phyloP scores from a whole-genome alignment of 2,113 vertebrate species.

The Prolemur simus region DNA sequence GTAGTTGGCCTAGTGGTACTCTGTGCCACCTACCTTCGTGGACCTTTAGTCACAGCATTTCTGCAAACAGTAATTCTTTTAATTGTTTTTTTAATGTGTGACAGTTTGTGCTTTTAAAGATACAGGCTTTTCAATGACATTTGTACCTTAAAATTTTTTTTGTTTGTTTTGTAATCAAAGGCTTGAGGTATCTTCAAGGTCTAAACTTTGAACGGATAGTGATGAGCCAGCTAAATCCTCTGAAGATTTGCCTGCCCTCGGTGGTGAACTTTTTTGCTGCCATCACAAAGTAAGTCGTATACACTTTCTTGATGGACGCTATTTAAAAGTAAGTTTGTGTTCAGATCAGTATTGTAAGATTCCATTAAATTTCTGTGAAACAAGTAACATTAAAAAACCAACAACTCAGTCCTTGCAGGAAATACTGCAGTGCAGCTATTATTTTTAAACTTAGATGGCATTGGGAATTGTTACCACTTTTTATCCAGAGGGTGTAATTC shows the following conservation, averaged over 20 bases:
- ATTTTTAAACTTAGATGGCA: not conserved
- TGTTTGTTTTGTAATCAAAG: constrained; percentile 79
- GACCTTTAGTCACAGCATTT: not conserved
- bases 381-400: not conserved
- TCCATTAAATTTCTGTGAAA: not conserved
- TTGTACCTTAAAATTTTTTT: not conserved
- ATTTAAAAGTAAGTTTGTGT: not conserved
- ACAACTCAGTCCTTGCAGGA: not conserved
- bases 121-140: not conserved
- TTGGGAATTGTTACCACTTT: not conserved
- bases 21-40: not conserved
- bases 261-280: constrained; percentile 95
- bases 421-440: not conserved
- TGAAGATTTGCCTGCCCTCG: constrained; percentile 95
- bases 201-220: constrained; percentile 97
- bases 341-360: not conserved
- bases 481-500: not conserved
- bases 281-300: constrained; percentile 90
- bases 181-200: constrained; percentile 93
- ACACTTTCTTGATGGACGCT: not conserved
- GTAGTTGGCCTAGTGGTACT: not conserved
- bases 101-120: not conserved
- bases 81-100: not conserved
- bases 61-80: not conserved
- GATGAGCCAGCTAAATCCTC: constrained; percentile 96